Evolutionary conservation across 2,888 invertebrate genomes (phyloP).

Genomic region (Dasypolia templi): DNA sequence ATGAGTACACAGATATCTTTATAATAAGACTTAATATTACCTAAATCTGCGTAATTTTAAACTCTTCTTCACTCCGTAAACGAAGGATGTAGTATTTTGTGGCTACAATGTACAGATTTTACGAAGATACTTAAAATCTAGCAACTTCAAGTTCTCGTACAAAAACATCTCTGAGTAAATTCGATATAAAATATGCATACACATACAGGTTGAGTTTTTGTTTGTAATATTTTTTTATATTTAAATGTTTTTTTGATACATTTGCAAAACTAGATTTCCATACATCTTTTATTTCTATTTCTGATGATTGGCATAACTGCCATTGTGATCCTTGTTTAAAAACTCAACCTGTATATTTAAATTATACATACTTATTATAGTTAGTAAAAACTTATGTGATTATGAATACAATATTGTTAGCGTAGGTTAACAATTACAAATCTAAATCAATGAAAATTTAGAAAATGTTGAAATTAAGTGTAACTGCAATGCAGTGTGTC

Average conservation of each 20-base stretch:
- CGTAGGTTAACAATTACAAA: slow-evolving; percentile 55
- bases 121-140: slow-evolving; percentile 23
- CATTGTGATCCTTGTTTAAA: slow-evolving; percentile 1
- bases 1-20: slow-evolving; percentile 42
- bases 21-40: slow-evolving; percentile 41
- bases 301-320: slow-evolving; percentile 8
- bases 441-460: slow-evolving; percentile 48
- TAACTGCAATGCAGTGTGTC: slow-evolving; percentile 77
- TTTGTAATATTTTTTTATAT: background rate
- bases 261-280: background rate
- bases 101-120: slow-evolving; percentile 17
- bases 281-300: background rate
- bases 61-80: slow-evolving; percentile 3
- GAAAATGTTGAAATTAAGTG: slow-evolving; percentile 62
- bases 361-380: slow-evolving; percentile 39
- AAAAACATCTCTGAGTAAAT: slow-evolving; percentile 34
- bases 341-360: slow-evolving; percentile 45
- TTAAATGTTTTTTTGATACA: background rate
- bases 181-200: slow-evolving; percentile 12
- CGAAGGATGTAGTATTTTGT: slow-evolving; percentile 22
- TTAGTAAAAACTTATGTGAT: slow-evolving; percentile 42
- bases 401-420: slow-evolving; percentile 55
- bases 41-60: slow-evolving; percentile 22
- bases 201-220: slow-evolving; percentile 29
- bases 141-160: slow-evolving; percentile 42